These are phyloP conservation scores for Sebastolobus alascanus DNA, from an alignment of 2,797 vertebrate species.

Conservation along the genomic window DNA sequence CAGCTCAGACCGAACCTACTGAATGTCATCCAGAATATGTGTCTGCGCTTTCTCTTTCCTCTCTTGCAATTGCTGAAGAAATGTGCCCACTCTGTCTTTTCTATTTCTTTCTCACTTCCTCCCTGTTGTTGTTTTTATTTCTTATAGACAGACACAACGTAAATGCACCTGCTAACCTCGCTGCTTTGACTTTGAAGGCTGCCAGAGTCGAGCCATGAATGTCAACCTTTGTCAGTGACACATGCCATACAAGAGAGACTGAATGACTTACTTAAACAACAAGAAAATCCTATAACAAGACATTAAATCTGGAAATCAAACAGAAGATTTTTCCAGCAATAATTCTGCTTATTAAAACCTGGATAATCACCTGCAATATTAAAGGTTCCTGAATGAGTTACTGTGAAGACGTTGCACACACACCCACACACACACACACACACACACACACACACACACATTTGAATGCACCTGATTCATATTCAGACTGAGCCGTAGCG, in stretches of 20 bases:
- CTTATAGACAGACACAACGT: not conserved
- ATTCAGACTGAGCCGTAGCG: conserved; percentile 52
- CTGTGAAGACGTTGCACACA: conserved; percentile 15
- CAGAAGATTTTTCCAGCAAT: not conserved
- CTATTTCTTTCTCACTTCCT: not conserved
- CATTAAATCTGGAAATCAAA: not conserved
- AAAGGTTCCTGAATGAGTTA: not conserved
- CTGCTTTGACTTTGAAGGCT: conserved; percentile 21
- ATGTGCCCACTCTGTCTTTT: not conserved
- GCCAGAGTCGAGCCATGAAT: conserved; percentile 1
- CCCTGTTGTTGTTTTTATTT: conserved; percentile 2
- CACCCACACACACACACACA: conserved; percentile 5
- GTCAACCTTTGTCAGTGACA: conserved; percentile 14
- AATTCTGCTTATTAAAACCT: conserved; percentile 1
- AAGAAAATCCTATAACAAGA: not conserved
- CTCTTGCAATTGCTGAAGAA: not conserved
- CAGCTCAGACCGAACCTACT: not conserved
- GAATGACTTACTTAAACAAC: not conserved
- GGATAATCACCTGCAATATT: not conserved
- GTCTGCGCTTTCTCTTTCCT: not conserved
- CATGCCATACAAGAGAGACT: not conserved
- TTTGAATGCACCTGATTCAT: conserved; percentile 59
- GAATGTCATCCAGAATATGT: not conserved
- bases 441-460: conserved; percentile 28
- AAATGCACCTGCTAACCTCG: conserved; percentile 17